Evolutionary conservation across 2,888 invertebrate species (phyloP).

Genomic region (Drosophila prostipennis): DNA sequence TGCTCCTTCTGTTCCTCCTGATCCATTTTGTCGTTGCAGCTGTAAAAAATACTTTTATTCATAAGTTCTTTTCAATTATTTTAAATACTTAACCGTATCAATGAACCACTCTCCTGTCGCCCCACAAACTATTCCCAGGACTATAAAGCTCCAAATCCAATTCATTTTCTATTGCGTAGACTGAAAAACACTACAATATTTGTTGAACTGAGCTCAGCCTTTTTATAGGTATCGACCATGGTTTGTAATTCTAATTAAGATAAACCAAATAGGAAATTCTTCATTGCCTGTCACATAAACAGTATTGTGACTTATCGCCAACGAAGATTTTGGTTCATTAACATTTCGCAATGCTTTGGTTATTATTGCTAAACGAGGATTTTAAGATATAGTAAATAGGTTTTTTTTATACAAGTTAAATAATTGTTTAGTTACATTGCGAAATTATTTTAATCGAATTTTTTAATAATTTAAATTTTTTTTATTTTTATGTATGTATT

Average conservation of each 20-base stretch:
- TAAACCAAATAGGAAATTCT: background rate
- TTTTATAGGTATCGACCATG: background rate
- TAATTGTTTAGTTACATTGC: too few species aligned
- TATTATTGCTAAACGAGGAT: too few species aligned
- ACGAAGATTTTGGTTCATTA: background rate
- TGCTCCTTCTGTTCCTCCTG: too few species aligned
- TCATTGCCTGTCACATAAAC: background rate
- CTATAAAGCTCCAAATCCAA: background rate
- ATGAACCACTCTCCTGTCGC: background rate
- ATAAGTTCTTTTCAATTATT: background rate
- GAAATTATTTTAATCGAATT: too few species aligned
- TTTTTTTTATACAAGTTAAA: too few species aligned
- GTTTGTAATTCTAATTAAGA: slow-evolving; percentile 1
- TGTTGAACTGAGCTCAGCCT: background rate
- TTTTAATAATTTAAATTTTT: too few species aligned
- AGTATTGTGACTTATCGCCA: background rate
- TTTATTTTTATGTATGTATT: too few species aligned
- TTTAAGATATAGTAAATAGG: too few species aligned
- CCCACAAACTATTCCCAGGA: background rate
- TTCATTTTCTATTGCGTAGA: background rate
- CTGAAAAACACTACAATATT: background rate
- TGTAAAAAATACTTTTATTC: background rate
- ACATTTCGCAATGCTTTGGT: background rate
- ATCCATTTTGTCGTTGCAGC: too few species aligned
- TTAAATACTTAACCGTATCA: background rate